phyloP scores from a whole-genome alignment of 2,888 invertebrate species.

The Myopa testacea region DNA sequence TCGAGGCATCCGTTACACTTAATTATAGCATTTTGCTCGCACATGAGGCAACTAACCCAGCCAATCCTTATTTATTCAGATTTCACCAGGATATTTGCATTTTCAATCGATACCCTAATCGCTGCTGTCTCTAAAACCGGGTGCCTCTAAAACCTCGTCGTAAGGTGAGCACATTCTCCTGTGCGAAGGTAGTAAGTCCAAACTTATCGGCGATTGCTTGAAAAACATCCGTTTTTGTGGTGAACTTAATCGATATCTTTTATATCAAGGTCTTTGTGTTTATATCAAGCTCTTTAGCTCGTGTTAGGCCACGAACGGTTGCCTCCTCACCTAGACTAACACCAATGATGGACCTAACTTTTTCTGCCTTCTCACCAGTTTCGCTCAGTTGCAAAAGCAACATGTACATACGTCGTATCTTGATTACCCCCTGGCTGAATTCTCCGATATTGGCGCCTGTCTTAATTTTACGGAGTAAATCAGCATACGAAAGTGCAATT shows the following conservation, averaged over 20 bases:
- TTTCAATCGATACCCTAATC: too few species aligned
- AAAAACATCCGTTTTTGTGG: neutral
- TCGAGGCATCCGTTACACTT: too few species aligned
- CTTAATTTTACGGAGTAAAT: neutral
- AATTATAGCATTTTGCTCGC: too few species aligned
- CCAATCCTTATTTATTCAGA: too few species aligned
- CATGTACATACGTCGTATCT: neutral
- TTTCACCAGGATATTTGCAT: too few species aligned
- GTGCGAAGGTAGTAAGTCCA: neutral
- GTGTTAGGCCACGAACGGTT: neutral
- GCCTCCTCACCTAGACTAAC: neutral
- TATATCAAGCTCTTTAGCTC: neutral
- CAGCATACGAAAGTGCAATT: neutral
- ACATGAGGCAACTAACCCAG: too few species aligned
- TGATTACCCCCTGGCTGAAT: neutral
- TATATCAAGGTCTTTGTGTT: too few species aligned
- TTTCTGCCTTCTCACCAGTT: neutral
- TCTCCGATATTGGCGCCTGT: neutral
- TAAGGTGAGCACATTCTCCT: neutral
- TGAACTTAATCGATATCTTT: neutral
- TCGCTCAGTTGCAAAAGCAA: neutral
- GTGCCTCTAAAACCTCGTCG: neutral
- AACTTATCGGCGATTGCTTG: neutral
- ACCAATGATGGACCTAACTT: neutral
- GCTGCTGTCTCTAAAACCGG: too few species aligned